These are phyloP conservation scores for Listronotus bonariensis DNA, from an alignment of 1,140 invertebrate genomes.

Conservation along the genomic window DNA sequence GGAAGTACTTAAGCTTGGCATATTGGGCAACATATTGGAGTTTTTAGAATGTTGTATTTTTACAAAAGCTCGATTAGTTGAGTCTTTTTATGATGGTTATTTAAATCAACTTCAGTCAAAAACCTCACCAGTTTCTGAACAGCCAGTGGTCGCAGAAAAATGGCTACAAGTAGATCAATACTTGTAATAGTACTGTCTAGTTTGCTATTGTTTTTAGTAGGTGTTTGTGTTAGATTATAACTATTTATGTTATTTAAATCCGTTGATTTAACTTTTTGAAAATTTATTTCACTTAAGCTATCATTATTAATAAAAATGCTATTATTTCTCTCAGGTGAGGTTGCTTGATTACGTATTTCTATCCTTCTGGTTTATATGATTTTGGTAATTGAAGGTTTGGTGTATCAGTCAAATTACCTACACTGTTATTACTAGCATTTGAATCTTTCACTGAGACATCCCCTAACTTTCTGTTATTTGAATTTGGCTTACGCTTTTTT, in stretches of 20 bases:
- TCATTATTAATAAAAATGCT: too few species aligned
- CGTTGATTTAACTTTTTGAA: too few species aligned
- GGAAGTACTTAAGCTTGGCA: slow-evolving; percentile 14
- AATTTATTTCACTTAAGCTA: too few species aligned
- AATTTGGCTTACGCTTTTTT: background rate
- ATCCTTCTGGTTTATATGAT: too few species aligned
- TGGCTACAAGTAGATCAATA: slow-evolving; percentile 10
- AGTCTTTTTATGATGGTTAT: background rate
- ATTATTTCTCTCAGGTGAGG: too few species aligned
- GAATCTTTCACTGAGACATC: too few species aligned
- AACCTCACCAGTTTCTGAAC: slow-evolving; percentile 17
- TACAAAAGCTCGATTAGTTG: background rate
- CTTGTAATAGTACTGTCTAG: slow-evolving; percentile 1
- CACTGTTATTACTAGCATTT: too few species aligned
- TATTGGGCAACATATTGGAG: background rate
- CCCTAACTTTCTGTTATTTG: background rate
- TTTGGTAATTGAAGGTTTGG: too few species aligned
- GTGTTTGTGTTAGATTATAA: background rate
- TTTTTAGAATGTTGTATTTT: background rate
- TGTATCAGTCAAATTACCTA: too few species aligned
- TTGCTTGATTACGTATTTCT: too few species aligned
- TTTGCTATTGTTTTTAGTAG: background rate
- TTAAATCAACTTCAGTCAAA: slow-evolving; percentile 6
- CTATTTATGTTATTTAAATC: background rate
- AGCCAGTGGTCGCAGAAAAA: slow-evolving; percentile 10